Conservation (phyloP, 2,888 invertebrate genomes). For the Polydrusus tereticollis region DNA sequence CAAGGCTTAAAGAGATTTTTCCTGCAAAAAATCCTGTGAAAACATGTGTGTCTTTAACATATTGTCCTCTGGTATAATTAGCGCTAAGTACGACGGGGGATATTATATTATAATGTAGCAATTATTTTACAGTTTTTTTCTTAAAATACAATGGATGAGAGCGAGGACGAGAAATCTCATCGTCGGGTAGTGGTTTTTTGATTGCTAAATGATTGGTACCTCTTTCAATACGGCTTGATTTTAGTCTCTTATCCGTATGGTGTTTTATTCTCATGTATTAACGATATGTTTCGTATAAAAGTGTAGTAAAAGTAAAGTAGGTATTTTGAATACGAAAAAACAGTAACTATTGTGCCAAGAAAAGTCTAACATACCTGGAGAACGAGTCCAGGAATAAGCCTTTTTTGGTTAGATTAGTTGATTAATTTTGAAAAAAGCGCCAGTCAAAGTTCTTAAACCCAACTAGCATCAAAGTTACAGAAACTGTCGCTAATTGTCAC, state of each 20-base stretch:
- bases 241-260: neutral
- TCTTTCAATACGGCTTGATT: neutral
- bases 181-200: conserved; percentile 29
- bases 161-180: conserved; percentile 23
- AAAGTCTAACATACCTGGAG: too few species aligned
- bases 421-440: too few species aligned
- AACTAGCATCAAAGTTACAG: too few species aligned
- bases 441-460: too few species aligned
- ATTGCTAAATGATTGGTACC: conserved; percentile 18
- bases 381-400: too few species aligned
- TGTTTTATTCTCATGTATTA: neutral
- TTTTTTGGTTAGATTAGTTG: too few species aligned
- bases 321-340: too few species aligned
- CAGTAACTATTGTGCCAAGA: too few species aligned
- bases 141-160: conserved; percentile 24
- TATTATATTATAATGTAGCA: conserved; percentile 27
- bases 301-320: too few species aligned
- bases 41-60: conserved; percentile 43
- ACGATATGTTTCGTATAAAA: neutral
- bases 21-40: conserved; percentile 45
- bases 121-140: conserved; percentile 30
- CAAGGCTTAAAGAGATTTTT: conserved; percentile 34
- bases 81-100: conserved; percentile 25
- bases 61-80: conserved; percentile 45
- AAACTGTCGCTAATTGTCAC: too few species aligned